Percentiles rank a stretch among this genome's conserved stretches.
These are phyloP conservation scores for Aethina tumida DNA, from an alignment of 1,140 invertebrate genomes.

Conservation along the genomic window DNA sequence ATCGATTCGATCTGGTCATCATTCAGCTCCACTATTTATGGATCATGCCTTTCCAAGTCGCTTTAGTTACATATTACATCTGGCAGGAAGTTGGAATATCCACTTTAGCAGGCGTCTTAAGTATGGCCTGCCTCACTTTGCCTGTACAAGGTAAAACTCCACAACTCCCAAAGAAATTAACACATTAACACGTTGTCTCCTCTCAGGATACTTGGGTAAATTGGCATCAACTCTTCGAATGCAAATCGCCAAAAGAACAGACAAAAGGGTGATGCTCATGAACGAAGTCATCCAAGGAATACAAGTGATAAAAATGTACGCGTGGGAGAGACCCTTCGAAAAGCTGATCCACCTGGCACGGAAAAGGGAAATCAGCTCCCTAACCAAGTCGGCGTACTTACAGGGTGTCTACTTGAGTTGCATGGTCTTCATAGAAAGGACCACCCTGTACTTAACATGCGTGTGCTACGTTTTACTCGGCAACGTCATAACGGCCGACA, in stretches of 20 bases:
- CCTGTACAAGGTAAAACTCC: constrained; percentile 55
- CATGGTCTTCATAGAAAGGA: constrained; percentile 61
- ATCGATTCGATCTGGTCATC: constrained; percentile 51
- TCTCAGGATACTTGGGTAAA: constrained; percentile 42
- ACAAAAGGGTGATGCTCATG: constrained; percentile 68
- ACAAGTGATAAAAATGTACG: constrained; percentile 74
- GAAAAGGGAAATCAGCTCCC: constrained; percentile 52
- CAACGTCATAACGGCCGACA: constrained; percentile 55
- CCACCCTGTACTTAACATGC: constrained; percentile 63
- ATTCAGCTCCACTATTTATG: constrained; percentile 53
- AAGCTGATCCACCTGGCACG: constrained; percentile 44
- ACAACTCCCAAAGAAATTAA: constrained; percentile 16
- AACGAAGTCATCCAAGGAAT: constrained; percentile 65
- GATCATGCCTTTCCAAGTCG: constrained; percentile 59
- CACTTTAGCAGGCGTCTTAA: constrained; percentile 58
- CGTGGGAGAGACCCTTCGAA: constrained; percentile 63
- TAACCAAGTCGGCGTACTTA: constrained; percentile 58
- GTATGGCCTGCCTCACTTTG: constrained; percentile 46
- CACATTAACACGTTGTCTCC: constrained; percentile 2
- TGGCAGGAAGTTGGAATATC: constrained; percentile 58
- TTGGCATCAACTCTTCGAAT: constrained; percentile 42
- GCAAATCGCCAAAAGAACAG: constrained; percentile 51
- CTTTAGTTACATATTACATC: constrained; percentile 49
- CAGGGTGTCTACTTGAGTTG: constrained; percentile 58
- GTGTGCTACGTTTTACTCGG: constrained; percentile 56